Evolutionary conservation across 2,888 invertebrate species (phyloP), one percentile per base, ranked within the genome.

Genomic region (Timandra comae): DNA sequence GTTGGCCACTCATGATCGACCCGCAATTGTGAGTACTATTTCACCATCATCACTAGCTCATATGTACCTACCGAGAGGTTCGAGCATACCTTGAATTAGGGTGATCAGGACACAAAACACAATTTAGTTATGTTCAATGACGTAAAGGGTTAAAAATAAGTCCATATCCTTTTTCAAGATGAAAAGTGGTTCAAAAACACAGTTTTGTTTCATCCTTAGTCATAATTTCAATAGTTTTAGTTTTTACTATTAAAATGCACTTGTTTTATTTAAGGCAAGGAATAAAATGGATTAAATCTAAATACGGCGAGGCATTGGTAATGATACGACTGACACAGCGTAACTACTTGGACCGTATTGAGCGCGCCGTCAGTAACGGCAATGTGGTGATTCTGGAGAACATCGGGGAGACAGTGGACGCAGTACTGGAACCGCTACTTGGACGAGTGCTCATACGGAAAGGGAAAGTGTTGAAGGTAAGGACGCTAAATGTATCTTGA

Each of bases 1-100:
- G 97, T 12, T 98, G 97, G 95, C 97, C 98, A 0, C 84, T 98
- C 9, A 95, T 98, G 90, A 97, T 98, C 49, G 98, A 98, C 81
- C 97, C 97, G 0, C 97, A 97, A 72, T 59, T 91, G 87, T 90
- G 61, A 75, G 85, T 63, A 19, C 4, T 10, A 10, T 32, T n/a
- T n/a, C n/a, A n/a, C n/a, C n/a, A n/a, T n/a, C n/a, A n/a, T n/a
- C n/a, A n/a, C n/a, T n/a, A n/a, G n/a, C n/a, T n/a, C n/a, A n/a
- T n/a, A n/a, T n/a, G n/a, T n/a, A n/a, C n/a, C n/a, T n/a, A n/a
- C n/a, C n/a, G n/a, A n/a, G n/a, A n/a, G n/a, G n/a, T n/a, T n/a
- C n/a, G n/a, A n/a, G n/a, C n/a, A n/a, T n/a, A n/a, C n/a, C n/a
- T n/a, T n/a, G n/a, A n/a, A n/a, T n/a, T n/a, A n/a, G n/a, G n/a